Percentiles rank a stretch among this genome's conserved stretches.
These are phyloP conservation scores for Capreolus pygargus DNA, from an alignment of 2,113 vertebrate genomes.

Conservation along the genomic window DNA sequence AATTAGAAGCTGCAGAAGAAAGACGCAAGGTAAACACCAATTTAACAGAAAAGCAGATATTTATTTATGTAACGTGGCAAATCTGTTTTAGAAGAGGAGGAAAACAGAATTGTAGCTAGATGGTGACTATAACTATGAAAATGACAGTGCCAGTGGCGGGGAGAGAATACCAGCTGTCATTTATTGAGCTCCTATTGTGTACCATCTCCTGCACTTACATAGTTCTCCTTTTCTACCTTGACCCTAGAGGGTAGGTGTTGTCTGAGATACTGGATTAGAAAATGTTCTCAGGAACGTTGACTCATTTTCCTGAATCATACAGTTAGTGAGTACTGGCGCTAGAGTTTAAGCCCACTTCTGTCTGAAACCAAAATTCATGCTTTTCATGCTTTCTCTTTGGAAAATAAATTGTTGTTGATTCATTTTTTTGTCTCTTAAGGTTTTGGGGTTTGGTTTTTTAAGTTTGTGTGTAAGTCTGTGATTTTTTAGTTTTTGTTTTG, in stretches of 20 bases:
- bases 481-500: background rate
- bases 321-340: background rate
- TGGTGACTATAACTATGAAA: background rate
- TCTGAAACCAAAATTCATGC: background rate
- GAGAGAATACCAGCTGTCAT: background rate
- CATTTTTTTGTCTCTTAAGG: background rate
- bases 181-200: background rate
- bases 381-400: background rate
- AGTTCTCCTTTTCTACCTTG: background rate
- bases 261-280: background rate
- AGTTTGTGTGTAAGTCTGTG: background rate
- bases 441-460: background rate
- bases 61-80: background rate
- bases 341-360: background rate
- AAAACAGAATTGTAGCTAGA: background rate
- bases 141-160: background rate
- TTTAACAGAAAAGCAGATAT: slow-evolving; percentile 6
- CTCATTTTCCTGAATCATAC: background rate
- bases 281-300: background rate
- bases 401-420: background rate
- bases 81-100: background rate
- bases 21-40: slow-evolving; percentile 90
- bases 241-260: background rate
- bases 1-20: slow-evolving; percentile 94
- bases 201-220: background rate